These are phyloP conservation scores for Tromatobia lineatoria DNA, from an alignment of 2,888 invertebrate genomes.

Conservation along the genomic window DNA sequence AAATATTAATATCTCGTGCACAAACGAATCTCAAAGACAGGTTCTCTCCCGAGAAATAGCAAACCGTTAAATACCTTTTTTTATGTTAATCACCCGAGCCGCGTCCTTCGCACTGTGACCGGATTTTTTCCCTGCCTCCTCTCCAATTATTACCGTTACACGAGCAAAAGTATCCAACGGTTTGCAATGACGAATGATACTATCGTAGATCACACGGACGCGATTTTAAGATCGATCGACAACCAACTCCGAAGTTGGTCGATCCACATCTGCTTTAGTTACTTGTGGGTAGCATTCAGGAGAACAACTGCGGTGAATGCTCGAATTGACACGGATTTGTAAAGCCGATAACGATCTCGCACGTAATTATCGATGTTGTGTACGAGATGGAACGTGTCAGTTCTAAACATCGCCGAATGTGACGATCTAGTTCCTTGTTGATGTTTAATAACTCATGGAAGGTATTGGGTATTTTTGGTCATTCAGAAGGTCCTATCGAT, in stretches of 20 bases:
- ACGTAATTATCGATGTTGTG: constrained; percentile 20
- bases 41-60: not conserved
- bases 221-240: constrained; percentile 23
- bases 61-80: constrained; percentile 42
- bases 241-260: constrained; percentile 16
- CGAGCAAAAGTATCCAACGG: constrained; percentile 22
- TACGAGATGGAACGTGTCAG: not conserved
- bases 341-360: constrained; percentile 13
- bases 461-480: not conserved
- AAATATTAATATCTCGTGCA: not conserved
- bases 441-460: not conserved
- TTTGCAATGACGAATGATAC: constrained; percentile 1
- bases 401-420: not conserved
- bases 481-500: no score
- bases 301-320: constrained; percentile 6
- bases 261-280: not conserved
- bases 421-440: not conserved
- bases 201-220: not conserved
- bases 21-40: not conserved
- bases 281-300: not conserved
- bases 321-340: not conserved
- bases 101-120: constrained; percentile 5
- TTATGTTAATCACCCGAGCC: not conserved
- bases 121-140: constrained; percentile 10
- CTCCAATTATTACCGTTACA: constrained; percentile 18